Evolutionary conservation across 2,888 invertebrate genomes (phyloP).

Genomic region (Campoplex nolae): DNA sequence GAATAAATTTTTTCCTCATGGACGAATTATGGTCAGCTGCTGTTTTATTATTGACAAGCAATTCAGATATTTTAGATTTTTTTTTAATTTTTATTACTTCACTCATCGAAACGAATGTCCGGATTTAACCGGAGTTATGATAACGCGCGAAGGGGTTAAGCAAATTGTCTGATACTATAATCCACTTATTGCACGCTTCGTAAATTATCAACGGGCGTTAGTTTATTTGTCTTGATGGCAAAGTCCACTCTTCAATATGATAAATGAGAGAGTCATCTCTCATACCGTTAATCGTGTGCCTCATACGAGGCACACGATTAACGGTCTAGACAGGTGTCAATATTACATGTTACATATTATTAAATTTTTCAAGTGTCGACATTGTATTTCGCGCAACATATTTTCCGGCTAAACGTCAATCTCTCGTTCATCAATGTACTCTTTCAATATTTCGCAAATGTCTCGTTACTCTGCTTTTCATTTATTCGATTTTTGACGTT

Average conservation of each 20-base stretch:
- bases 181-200: conserved; percentile 33
- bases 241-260: not conserved
- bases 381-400: not conserved
- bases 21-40: not conserved
- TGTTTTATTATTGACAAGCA: not conserved
- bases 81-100: not conserved
- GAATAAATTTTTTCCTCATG: not conserved
- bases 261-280: not conserved
- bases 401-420: not conserved
- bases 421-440: not conserved
- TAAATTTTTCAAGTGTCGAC: not conserved
- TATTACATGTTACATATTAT: conserved; percentile 1
- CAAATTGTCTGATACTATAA: conserved; percentile 38
- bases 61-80: not conserved
- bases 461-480: not conserved
- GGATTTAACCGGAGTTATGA: not conserved
- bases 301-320: not conserved
- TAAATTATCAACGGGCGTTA: conserved; percentile 6
- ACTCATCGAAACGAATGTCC: not conserved
- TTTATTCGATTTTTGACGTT: not conserved
- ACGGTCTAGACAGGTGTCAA: conserved; percentile 26
- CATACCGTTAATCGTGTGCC: too few species aligned
- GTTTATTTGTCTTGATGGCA: conserved; percentile 1
- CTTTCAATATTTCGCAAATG: not conserved
- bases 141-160: conserved; percentile 4